phyloP scores from a whole-genome alignment of 2,113 vertebrate species.

The Danionella cerebrum region DNA sequence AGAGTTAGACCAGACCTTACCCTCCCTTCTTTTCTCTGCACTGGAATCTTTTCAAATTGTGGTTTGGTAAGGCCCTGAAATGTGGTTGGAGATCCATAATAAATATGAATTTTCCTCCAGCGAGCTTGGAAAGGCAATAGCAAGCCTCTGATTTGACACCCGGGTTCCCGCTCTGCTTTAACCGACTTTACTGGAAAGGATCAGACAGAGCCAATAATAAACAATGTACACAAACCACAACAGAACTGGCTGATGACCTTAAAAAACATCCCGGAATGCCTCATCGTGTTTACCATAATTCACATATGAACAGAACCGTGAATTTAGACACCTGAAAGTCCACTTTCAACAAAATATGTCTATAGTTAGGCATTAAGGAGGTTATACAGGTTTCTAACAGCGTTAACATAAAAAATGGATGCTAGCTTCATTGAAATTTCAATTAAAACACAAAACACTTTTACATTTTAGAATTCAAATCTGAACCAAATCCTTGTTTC shows the following conservation, averaged over 20 bases:
- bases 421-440: no score
- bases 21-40: not conserved
- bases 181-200: conserved; percentile 3
- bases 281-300: no score
- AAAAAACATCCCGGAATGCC: not conserved
- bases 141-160: conserved; percentile 9
- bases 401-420: no score
- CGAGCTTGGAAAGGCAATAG: conserved; percentile 16
- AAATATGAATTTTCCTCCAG: conserved; percentile 12
- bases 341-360: no score
- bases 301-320: no score
- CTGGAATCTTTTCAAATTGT: conserved; percentile 8
- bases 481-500: no score
- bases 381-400: no score
- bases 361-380: no score
- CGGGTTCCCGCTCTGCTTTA: not conserved
- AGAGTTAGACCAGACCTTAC: not conserved
- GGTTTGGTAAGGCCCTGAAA: conserved; percentile 13
- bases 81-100: conserved; percentile 25
- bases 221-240: conserved; percentile 10
- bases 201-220: not conserved
- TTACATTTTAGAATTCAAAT: no score
- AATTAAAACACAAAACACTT: no score
- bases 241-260: not conserved
- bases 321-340: no score